Percentiles rank a stretch among this genome's conserved stretches.
Evolutionary conservation across 2,888 invertebrate species (phyloP).

Genomic region (Leucoptera coffeella): DNA sequence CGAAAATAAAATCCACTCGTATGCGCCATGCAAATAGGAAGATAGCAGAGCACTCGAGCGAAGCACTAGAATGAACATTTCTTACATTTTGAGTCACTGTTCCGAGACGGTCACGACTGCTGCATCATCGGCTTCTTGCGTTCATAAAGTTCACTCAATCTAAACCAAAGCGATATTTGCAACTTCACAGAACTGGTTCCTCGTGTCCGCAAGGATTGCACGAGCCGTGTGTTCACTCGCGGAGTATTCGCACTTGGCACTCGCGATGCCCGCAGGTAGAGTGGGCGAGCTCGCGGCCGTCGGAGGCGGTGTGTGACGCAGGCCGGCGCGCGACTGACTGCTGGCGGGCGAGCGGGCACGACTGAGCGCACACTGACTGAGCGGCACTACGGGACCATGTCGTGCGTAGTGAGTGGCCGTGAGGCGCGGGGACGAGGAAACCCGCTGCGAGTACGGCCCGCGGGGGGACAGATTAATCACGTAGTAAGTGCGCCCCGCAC

Average conservation of each 20-base stretch:
- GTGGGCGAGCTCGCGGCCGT: constrained; percentile 21
- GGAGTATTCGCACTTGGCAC: constrained; percentile 23
- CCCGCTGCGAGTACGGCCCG: constrained; percentile 46
- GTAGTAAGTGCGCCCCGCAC: constrained; percentile 48
- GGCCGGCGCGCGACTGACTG: constrained; percentile 38
- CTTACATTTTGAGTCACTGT: constrained; percentile 52
- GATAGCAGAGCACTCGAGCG: constrained; percentile 27
- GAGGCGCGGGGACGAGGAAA: constrained; percentile 54
- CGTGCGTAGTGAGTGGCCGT: constrained; percentile 52
- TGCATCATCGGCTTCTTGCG: constrained; percentile 44
- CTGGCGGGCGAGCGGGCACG: constrained; percentile 7
- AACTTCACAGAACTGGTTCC: constrained; percentile 33
- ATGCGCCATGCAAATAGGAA: constrained; percentile 52
- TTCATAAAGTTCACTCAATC: constrained; percentile 27
- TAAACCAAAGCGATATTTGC: constrained; percentile 33
- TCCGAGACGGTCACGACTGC: constrained; percentile 47
- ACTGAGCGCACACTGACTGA: constrained; percentile 11
- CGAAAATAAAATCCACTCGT: constrained; percentile 52
- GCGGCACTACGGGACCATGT: constrained; percentile 36
- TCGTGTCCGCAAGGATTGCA: constrained; percentile 14
- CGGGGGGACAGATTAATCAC: constrained; percentile 43
- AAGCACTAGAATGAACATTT: constrained; percentile 33
- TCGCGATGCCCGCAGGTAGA: constrained; percentile 41
- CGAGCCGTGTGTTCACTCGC: constrained; percentile 31
- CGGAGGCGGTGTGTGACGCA: background rate